Conservation (phyloP, 2,113 vertebrate genomes). For the Epinephelus fuscoguttatus region DNA sequence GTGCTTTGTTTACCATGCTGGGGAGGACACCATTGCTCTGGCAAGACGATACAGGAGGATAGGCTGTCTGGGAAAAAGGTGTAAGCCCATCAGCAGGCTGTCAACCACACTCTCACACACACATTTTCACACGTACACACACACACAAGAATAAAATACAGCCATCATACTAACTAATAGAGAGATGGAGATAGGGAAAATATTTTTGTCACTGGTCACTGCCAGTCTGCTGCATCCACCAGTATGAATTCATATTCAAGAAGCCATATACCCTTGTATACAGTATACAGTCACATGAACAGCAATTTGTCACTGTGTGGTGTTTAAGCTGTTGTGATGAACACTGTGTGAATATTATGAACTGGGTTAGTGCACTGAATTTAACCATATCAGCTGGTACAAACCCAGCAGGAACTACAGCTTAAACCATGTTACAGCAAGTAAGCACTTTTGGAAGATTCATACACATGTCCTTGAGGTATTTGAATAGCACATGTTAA, state of each 20-base stretch:
- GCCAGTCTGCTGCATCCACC: slow-evolving; percentile 19
- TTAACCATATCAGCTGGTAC: slow-evolving; percentile 57
- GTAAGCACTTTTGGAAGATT: slow-evolving; percentile 66
- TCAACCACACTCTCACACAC: slow-evolving; percentile 32
- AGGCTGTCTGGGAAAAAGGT: slow-evolving; percentile 59
- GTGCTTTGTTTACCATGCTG: slow-evolving; percentile 61
- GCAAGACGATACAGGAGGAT: slow-evolving; percentile 32
- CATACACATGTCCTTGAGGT: slow-evolving; percentile 56
- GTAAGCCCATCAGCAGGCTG: slow-evolving; percentile 70
- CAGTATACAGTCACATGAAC: slow-evolving; percentile 22
- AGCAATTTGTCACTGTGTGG: slow-evolving; percentile 44
- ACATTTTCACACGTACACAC: slow-evolving; percentile 6
- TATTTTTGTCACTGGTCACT: slow-evolving; percentile 37
- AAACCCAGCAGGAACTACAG: slow-evolving; percentile 60
- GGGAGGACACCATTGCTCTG: slow-evolving; percentile 43
- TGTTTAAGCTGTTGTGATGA: slow-evolving; percentile 53
- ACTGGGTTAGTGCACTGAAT: slow-evolving; percentile 37
- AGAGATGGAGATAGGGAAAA: slow-evolving; percentile 8
- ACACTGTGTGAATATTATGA: slow-evolving; percentile 41
- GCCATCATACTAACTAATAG: slow-evolving; percentile 50
- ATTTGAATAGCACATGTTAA: slow-evolving; percentile 58
- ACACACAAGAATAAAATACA: slow-evolving; percentile 42
- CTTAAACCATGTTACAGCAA: slow-evolving; percentile 55
- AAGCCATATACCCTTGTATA: slow-evolving; percentile 8
- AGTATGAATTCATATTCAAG: slow-evolving; percentile 31